phyloP scores from a whole-genome alignment of 2,113 vertebrate genomes.

The Copsychus sechellarum region DNA sequence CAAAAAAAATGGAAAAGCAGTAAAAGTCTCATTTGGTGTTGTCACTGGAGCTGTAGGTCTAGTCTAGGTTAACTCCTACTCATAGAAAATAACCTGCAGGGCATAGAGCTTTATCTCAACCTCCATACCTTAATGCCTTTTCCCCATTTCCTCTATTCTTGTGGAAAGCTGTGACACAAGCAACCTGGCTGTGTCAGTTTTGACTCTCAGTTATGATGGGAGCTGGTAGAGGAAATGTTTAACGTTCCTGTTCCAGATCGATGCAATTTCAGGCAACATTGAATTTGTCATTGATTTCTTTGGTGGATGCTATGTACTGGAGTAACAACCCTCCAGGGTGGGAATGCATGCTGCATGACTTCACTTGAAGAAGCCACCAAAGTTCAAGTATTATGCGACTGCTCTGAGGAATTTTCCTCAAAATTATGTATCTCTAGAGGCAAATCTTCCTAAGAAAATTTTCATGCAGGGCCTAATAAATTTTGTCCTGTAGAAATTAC shows the following conservation, averaged over 20 bases:
- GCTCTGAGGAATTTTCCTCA: not conserved
- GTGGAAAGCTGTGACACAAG: not conserved
- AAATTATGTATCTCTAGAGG: not conserved
- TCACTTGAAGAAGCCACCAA: not conserved
- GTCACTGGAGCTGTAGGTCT: not conserved
- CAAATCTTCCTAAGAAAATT: not conserved
- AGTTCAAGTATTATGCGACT: not conserved
- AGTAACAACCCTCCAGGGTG: accelerated
- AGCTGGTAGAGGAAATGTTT: not conserved
- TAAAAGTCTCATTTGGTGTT: not conserved
- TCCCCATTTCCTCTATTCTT: not conserved
- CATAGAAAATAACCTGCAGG: not conserved
- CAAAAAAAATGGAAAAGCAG: not conserved
- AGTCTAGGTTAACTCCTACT: not conserved
- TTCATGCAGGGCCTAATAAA: not conserved
- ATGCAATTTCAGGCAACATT: not conserved
- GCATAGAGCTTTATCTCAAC: accelerated
- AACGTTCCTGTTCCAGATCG: not conserved
- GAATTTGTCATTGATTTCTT: not conserved
- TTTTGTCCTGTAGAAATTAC: not conserved
- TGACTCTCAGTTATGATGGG: not conserved
- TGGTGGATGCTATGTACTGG: not conserved
- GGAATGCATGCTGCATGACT: accelerated
- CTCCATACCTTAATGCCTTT: not conserved
- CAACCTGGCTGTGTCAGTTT: not conserved